phyloP scores from a whole-genome alignment of 2,113 vertebrate species.

The Planiliza haematocheilus region DNA sequence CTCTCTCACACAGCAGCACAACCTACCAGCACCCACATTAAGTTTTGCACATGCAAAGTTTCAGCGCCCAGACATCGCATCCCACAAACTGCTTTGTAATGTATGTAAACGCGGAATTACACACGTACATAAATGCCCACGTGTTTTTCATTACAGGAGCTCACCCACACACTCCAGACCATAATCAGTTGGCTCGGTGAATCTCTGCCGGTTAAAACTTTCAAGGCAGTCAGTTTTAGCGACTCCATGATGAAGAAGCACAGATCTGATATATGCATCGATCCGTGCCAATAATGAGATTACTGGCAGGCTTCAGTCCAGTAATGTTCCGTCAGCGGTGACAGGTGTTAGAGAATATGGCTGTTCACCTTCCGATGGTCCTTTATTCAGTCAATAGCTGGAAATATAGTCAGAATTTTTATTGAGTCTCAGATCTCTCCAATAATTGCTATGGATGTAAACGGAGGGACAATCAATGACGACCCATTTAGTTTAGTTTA shows the following conservation, averaged over 20 bases:
- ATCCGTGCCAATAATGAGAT: constrained; percentile 58
- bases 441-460: constrained; percentile 52
- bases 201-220: constrained; percentile 51
- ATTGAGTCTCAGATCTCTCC: constrained; percentile 49
- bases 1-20: neutral
- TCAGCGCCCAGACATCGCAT: neutral
- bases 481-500: constrained; percentile 52
- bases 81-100: neutral
- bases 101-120: neutral
- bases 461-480: constrained; percentile 41
- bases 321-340: constrained; percentile 46
- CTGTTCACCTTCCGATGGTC: constrained; percentile 58
- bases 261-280: constrained; percentile 63
- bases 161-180: constrained; percentile 22
- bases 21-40: neutral
- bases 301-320: constrained; percentile 65
- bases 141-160: neutral
- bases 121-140: neutral
- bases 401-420: constrained; percentile 52
- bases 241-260: constrained; percentile 51
- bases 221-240: constrained; percentile 21
- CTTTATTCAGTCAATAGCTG: constrained; percentile 52
- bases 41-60: neutral
- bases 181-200: no score
- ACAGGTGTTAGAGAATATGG: constrained; percentile 44